Base-by-base conservation (phyloP, 2,888 invertebrate species). In the Oasisia sp. region DNA sequence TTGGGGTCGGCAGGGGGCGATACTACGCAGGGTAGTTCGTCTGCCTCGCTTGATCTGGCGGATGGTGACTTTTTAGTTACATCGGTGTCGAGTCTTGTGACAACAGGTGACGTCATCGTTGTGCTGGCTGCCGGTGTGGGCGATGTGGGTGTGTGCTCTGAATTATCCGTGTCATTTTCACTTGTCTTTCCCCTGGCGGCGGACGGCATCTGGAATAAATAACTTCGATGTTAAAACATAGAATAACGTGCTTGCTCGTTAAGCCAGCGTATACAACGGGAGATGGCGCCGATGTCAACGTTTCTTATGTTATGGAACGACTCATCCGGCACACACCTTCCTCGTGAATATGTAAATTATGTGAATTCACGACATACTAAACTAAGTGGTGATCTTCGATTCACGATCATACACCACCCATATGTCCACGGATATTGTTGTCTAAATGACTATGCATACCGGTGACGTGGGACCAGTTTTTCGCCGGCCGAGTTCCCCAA, bases 111-210 rank as follows among this genome's bases (percentile, higher is more conserved):
- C n/a, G 74, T 74, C 74, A 74, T 74, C 27, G 9, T 50, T 50
- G 50, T 50, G 50, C 50, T 50, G 14, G 9, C 50, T 50, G 50
- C 50, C 14, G 50, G 50, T 50, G 50, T 50, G 12, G 50, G 50
- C 50, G 50, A 50, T 50, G 50, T 50, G 14, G 50, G 50, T 50
- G 50, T 50, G 9, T 50, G 50, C 50, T 7, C 74, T 74, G 74
- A 74, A 74, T 74, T 74, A 74, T 74, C 74, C 74, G 74, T 74
- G 74, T 74, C 74, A 74, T 74, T 74, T 74, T 74, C 74, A 74
- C 74, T 74, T 74, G 19, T 74, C 74, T 74, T 74, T 74, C 7
- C 74, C n/a, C 27, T 74, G 3, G 19, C 74, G 14, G 5, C 74
- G 27, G 74, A 74, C 27, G 74, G 74, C 27, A 74, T 27, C 74